A percentile compares a stretch with the other conserved stretches of the same genome.
These are phyloP conservation scores for Sminthurinus aureus DNA, from an alignment of 2,888 invertebrate species.

Conservation along the genomic window DNA sequence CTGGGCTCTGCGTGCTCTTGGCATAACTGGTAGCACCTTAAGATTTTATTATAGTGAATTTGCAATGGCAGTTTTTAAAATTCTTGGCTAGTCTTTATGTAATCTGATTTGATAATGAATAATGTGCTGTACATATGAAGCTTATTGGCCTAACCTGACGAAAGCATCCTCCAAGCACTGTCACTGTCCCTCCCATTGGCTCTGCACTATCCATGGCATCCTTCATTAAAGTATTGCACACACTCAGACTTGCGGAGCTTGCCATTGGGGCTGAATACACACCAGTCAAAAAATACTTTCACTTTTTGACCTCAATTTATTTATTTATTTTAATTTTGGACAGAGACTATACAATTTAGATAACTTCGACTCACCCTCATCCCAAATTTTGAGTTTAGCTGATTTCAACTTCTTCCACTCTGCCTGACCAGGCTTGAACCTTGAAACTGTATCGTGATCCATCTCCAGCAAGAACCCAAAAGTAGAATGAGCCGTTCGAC, in stretches of 20 bases:
- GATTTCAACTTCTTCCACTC: slow-evolving; percentile 44
- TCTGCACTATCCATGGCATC: too few species aligned
- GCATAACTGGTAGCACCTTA: slow-evolving; percentile 49
- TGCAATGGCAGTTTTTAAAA: too few species aligned
- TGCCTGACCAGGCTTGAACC: slow-evolving; percentile 39
- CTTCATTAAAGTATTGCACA: too few species aligned
- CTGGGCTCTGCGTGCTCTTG: slow-evolving; percentile 38
- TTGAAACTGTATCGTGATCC: slow-evolving; percentile 32
- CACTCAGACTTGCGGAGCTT: slow-evolving; percentile 48
- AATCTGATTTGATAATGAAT: too few species aligned
- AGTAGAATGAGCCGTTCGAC: slow-evolving; percentile 60
- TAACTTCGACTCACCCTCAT: slow-evolving; percentile 60
- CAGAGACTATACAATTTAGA: too few species aligned
- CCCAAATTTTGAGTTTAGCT: slow-evolving; percentile 58
- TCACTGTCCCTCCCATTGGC: too few species aligned
- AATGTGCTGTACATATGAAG: too few species aligned
- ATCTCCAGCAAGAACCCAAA: slow-evolving; percentile 56
- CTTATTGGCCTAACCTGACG: too few species aligned
- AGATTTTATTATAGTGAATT: too few species aligned
- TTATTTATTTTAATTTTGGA: slow-evolving; percentile 55
- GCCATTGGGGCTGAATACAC: too few species aligned
- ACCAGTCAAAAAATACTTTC: too few species aligned
- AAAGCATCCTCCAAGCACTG: slow-evolving; percentile 53
- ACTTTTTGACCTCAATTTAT: slow-evolving; percentile 54
- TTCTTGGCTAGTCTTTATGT: too few species aligned